Evolutionary conservation across 2,797 vertebrate genomes (phyloP).

Genomic region (Hirundo rustica): DNA sequence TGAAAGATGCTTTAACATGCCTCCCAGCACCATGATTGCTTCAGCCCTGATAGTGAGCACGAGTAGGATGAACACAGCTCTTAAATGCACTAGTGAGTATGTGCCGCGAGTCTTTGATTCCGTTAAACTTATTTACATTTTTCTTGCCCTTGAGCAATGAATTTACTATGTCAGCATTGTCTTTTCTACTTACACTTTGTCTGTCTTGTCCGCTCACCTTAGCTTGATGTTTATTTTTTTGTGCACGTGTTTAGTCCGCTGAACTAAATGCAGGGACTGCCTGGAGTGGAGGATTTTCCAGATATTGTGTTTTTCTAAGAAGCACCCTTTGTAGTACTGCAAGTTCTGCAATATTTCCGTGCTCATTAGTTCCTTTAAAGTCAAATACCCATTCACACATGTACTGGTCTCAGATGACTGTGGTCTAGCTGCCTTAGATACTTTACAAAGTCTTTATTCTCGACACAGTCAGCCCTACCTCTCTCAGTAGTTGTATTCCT

Average conservation of each 20-base stretch:
- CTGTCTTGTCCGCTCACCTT: constrained; percentile 63
- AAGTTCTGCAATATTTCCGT: not conserved
- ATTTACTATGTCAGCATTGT: constrained; percentile 66
- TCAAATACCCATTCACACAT: not conserved
- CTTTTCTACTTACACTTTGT: constrained; percentile 55
- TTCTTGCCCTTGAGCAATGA: constrained; percentile 41
- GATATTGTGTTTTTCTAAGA: not conserved
- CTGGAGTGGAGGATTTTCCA: constrained; percentile 49
- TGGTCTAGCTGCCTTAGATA: not conserved
- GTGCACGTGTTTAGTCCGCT: constrained; percentile 27
- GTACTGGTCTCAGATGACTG: not conserved
- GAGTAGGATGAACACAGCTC: constrained; percentile 46
- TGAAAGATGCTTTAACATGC: constrained; percentile 69
- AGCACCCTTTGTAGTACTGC: constrained; percentile 14
- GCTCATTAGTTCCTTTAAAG: not conserved
- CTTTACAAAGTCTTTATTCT: not conserved
- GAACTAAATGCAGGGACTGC: constrained; percentile 30
- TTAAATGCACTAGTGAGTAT: constrained; percentile 58
- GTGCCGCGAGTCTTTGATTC: constrained; percentile 58
- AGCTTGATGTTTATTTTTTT: constrained; percentile 56
- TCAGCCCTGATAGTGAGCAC: constrained; percentile 50
- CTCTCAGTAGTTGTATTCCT: not conserved
- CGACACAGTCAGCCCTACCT: not conserved
- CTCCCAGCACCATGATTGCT: constrained; percentile 48
- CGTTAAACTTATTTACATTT: constrained; percentile 69